phyloP scores from a whole-genome alignment of 1,140 invertebrate species.

The Drosophila fuyamai region DNA sequence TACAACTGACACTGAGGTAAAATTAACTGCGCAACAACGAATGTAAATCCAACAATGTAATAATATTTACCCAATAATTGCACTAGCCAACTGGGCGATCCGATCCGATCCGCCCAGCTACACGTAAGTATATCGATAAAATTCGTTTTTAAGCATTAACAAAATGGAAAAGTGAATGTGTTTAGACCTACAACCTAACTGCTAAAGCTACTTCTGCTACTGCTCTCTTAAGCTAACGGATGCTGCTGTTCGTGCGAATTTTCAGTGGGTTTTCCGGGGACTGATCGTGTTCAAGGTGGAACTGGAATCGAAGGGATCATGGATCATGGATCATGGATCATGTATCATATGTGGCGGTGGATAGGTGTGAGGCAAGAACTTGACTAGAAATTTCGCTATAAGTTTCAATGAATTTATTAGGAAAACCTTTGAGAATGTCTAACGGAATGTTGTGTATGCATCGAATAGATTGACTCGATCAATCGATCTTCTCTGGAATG shows the following conservation, averaged over 20 bases:
- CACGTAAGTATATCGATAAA: constrained; percentile 37
- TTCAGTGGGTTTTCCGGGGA: constrained; percentile 33
- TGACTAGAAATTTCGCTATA: constrained; percentile 82
- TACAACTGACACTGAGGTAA: constrained; percentile 69
- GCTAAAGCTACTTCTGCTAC: constrained; percentile 36
- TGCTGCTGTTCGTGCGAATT: constrained; percentile 49
- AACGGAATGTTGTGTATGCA: constrained; percentile 30
- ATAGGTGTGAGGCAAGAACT: constrained; percentile 70
- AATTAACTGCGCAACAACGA: constrained; percentile 44
- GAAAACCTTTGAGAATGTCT: constrained; percentile 24
- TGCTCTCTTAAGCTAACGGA: constrained; percentile 29
- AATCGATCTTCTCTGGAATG: constrained; percentile 23
- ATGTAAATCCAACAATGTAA: constrained; percentile 55
- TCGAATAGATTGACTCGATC: constrained; percentile 11
- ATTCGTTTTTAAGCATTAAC: constrained; percentile 57
- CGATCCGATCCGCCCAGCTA: constrained; percentile 7
- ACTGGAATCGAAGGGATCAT: constrained; percentile 7
- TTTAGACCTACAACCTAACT: constrained; percentile 35
- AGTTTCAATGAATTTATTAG: constrained; percentile 45
- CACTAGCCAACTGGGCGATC: constrained; percentile 46
- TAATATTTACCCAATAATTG: constrained; percentile 52
- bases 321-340: constrained; percentile 17
- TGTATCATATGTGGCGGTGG: constrained; percentile 3
- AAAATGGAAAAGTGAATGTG: constrained; percentile 31
- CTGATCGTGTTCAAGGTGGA: constrained; percentile 1